Evolutionary conservation across 2,113 vertebrate species (phyloP), one percentile per base, ranked within the genome.

Genomic region (Sebastes schlegelii): DNA sequence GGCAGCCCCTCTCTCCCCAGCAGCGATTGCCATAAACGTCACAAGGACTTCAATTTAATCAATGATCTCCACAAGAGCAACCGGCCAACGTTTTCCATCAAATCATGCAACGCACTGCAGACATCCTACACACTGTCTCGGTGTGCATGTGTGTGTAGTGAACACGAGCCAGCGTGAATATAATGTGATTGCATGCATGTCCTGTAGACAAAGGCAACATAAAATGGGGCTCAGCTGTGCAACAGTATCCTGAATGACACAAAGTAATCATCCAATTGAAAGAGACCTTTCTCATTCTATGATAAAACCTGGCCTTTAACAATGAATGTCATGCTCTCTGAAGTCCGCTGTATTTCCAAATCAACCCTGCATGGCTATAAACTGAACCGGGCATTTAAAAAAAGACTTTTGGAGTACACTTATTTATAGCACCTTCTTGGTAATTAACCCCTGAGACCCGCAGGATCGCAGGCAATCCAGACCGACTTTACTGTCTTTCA

Each of bases 161-260:
- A 77, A 52, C 57, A 65, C 2, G 7, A 69, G 64, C 72, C n/a
- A 72, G 70, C 43, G n/a, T 61, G 52, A 63, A 69, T 82, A 42
- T 87, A 87, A 89, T 84, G 88, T 67, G 80, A 88, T 87, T 91
- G 80, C 66, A 65, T 63, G 84, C 72, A 80, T 81, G 77, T 80
- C 81, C 51, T 45, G 14, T 58, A 70, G 85, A 81, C 67, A 85
- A 76, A 77, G 74, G 79, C 76, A 23, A 82, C 75, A 89, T 87
- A 79, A 91, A 86, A 86, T 8, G 78, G 88, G 90, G 90, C 91
- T 90, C 94, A 93, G 94, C 91, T 93, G 93, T 88, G 81, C 83
- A 65, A 68, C 79, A 65, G 84, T 5, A 65, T 70, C 83, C 85
- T 84, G 85, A 92, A 83, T 80, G 86, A 89, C 81, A 81, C 74